Conservation (phyloP, 1,140 invertebrate species). For the Pseudachorutes palmiensis region DNA sequence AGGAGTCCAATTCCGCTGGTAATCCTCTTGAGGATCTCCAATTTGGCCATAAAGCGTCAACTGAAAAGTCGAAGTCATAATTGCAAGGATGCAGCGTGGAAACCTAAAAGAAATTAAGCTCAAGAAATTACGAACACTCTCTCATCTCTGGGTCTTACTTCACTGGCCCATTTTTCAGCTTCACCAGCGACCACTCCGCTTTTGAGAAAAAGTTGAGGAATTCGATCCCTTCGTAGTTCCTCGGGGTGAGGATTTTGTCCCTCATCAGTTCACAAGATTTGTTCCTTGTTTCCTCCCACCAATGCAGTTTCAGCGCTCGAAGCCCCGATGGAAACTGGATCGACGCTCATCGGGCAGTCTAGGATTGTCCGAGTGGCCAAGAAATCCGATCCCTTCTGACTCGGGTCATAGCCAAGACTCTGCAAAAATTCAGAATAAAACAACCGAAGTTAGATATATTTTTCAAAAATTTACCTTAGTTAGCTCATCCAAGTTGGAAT, state of each 20-base stretch:
- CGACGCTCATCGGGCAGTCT: neutral
- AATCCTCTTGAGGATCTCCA: neutral
- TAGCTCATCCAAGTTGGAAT: too few species aligned
- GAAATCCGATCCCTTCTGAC: neutral
- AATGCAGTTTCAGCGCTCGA: neutral
- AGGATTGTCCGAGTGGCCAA: neutral
- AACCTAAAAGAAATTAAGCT: neutral
- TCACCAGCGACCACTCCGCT: constrained; percentile 19
- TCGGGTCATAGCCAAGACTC: neutral
- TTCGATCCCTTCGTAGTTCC: constrained; percentile 20
- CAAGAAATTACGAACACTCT: too few species aligned
- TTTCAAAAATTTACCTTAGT: too few species aligned
- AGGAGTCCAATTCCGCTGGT: constrained; percentile 6
- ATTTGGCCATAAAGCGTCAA: constrained; percentile 15
- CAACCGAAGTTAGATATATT: too few species aligned
- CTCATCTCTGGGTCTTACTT: neutral
- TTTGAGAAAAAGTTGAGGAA: constrained; percentile 21
- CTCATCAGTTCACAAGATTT: constrained; percentile 15
- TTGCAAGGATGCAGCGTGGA: constrained; percentile 16
- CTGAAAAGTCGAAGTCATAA: constrained; percentile 23
- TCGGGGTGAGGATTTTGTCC: constrained; percentile 23
- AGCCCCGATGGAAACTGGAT: neutral
- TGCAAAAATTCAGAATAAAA: neutral
- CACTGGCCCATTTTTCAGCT: neutral
- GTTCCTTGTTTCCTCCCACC: neutral